Evolutionary conservation across 2,888 invertebrate species (phyloP).

Genomic region (Drosophila tripunctata): DNA sequence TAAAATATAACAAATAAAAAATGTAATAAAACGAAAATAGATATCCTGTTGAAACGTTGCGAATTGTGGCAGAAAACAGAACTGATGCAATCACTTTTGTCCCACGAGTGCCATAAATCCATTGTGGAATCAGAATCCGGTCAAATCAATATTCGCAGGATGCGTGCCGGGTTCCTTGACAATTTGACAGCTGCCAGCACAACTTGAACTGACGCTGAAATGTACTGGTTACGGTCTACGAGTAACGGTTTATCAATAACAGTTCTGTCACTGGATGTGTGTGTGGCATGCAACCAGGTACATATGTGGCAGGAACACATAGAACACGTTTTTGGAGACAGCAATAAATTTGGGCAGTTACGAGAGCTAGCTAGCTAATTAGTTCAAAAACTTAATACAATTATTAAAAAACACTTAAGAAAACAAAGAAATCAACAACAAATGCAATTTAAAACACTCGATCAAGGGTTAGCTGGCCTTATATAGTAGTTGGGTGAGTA

Average conservation of each 20-base stretch:
- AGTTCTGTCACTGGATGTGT: slow-evolving; percentile 11
- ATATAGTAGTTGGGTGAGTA: background rate
- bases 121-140: slow-evolving; percentile 56
- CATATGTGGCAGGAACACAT: slow-evolving; percentile 12
- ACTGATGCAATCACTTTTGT: slow-evolving; percentile 66
- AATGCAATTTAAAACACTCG: slow-evolving; percentile 36
- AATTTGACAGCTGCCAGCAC: slow-evolving; percentile 47
- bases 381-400: slow-evolving; percentile 22
- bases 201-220: slow-evolving; percentile 2
- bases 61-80: slow-evolving; percentile 67
- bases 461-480: slow-evolving; percentile 2
- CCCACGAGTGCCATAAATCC: slow-evolving; percentile 74
- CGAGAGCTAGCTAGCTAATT: slow-evolving; percentile 19
- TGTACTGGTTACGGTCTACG: background rate
- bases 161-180: slow-evolving; percentile 23
- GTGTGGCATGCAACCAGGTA: slow-evolving; percentile 49
- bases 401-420: background rate
- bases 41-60: slow-evolving; percentile 31
- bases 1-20: slow-evolving; percentile 16
- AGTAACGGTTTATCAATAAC: background rate
- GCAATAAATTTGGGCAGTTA: slow-evolving; percentile 8
- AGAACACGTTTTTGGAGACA: too few species aligned
- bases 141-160: slow-evolving; percentile 50
- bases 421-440: slow-evolving; percentile 9
- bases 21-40: slow-evolving; percentile 17